Conservation (phyloP, 2,113 vertebrate genomes). For the Sceloporus undulatus region DNA sequence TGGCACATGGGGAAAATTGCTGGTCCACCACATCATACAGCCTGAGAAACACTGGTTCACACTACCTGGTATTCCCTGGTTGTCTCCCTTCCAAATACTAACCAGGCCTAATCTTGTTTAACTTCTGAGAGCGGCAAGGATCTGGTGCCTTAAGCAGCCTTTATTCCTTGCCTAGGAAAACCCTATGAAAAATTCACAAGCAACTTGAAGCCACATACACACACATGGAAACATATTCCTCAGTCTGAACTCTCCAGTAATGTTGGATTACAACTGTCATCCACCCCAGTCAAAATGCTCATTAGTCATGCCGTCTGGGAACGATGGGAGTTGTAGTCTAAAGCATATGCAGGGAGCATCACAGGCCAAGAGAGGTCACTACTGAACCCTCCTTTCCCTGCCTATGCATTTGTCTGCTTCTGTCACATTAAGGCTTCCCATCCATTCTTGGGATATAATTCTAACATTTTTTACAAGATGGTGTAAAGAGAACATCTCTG, state of each 20-base stretch:
- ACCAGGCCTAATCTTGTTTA: too few species aligned
- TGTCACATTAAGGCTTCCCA: neutral
- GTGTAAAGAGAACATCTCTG: neutral
- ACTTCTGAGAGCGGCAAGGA: too few species aligned
- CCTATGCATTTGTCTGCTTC: neutral
- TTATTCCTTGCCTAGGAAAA: too few species aligned
- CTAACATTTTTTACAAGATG: neutral
- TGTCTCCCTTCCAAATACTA: too few species aligned
- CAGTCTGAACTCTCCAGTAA: neutral
- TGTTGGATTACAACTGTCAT: neutral
- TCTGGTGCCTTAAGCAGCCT: too few species aligned
- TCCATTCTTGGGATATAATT: neutral
- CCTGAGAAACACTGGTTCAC: too few species aligned
- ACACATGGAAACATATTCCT: neutral
- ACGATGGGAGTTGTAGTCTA: neutral
- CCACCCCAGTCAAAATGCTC: too few species aligned
- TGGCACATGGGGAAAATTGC: conserved; percentile 37
- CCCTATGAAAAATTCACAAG: too few species aligned
- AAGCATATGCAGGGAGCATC: neutral
- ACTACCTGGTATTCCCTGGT: too few species aligned
- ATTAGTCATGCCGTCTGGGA: neutral
- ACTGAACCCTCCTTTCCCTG: neutral
- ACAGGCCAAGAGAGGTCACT: neutral
- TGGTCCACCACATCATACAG: neutral
- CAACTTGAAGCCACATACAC: too few species aligned